Percentiles rank a stretch among this genome's conserved stretches.
These are phyloP conservation scores for Buceros bicornis DNA, from an alignment of 2,797 vertebrate genomes.

Conservation along the genomic window DNA sequence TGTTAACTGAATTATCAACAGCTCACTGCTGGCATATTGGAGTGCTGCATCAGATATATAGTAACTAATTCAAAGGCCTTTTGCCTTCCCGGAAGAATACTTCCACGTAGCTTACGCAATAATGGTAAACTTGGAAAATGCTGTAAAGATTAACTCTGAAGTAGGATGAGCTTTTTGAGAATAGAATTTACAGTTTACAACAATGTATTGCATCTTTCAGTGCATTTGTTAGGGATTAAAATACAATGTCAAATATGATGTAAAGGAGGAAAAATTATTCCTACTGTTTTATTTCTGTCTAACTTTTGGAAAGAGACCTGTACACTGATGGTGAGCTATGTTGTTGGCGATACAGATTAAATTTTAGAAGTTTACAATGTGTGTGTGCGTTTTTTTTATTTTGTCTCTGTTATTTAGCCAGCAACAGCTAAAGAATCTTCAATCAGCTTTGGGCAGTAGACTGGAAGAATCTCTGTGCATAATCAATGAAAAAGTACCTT, in stretches of 20 bases:
- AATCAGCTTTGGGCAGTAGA: constrained; percentile 92
- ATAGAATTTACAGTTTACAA: not conserved
- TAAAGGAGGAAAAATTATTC: not conserved
- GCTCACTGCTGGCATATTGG: not conserved
- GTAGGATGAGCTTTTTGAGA: not conserved
- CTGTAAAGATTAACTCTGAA: not conserved
- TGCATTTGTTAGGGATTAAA: not conserved
- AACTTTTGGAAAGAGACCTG: not conserved
- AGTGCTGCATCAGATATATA: not conserved
- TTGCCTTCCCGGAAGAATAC: not conserved
- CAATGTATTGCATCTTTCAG: not conserved
- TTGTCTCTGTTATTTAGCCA: constrained; percentile 85
- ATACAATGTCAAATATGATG: not conserved
- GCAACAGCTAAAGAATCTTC: constrained; percentile 93
- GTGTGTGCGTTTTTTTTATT: constrained; percentile 11
- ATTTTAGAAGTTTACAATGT: constrained; percentile 25
- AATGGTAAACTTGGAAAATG: not conserved
- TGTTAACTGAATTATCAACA: not conserved
- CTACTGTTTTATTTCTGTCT: not conserved
- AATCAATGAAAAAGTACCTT: constrained; percentile 98
- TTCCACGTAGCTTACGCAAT: not conserved
- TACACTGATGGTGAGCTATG: not conserved
- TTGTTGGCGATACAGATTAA: not conserved
- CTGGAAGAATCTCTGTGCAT: constrained; percentile 94
- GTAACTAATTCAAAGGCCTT: not conserved